Base-by-base conservation (phyloP, 2,797 vertebrate species). In the Tokudaia tokunoshimensis region DNA sequence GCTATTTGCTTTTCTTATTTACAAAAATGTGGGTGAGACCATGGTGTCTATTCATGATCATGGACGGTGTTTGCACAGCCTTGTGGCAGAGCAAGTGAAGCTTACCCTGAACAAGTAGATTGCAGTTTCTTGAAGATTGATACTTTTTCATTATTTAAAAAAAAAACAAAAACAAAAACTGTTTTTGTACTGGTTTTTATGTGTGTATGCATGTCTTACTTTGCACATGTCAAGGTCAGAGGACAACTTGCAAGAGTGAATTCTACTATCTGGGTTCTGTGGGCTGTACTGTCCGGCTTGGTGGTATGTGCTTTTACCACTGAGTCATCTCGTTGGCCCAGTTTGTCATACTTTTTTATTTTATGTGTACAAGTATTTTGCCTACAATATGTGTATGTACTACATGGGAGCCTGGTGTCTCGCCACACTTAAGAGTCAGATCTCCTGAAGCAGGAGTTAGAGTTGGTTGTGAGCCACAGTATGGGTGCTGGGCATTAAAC, bases 71-170 rank as follows among this genome's bases (percentile, higher is more conserved):
- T 95, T 93, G 92, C 31, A 91, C 10, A 92, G 47, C 87, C 83
- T 96, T 97, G 95, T 96, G 93, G 81, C 92, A 97, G 97, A 97
- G 44, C 84, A 91, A 90, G 70, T 84, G 97, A 98, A 96, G 91
- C 97, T 95, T 96, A 97, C 95, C 78, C 83, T 97, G 97, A 97
- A 97, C 95, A 95, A 96, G 85, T 96, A 96, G 76, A 97, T 93
- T 96, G 96, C 84, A 94, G 82, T 92, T 96, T 84, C 29, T 83
- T 88, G 11, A 96, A 96, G 76, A 90, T 50, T 61, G 76, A 29
- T n/a, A 55, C 50, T 57, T 88, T 57, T 26, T 57, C 10, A 22
- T 41, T 82, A 52, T 55, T 80, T 9, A 29, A 44, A 44, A n/a
- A 26, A 10, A 31, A 34, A 52, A 52, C 12, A 13, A 52, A 52